phyloP scores from a whole-genome alignment of 1,140 invertebrate species.

The Trichomalopsis sarcophagae region DNA sequence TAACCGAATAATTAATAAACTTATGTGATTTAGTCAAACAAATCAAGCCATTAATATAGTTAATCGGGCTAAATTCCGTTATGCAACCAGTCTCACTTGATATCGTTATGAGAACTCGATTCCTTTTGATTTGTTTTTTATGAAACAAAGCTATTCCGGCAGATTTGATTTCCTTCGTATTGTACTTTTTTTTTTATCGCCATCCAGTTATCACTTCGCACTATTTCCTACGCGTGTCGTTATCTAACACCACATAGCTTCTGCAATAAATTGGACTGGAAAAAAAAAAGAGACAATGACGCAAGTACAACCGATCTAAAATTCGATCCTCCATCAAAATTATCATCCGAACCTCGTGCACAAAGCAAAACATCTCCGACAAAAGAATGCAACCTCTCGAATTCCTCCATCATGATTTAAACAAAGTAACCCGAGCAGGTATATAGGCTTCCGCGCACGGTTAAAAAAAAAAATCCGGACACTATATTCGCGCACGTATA shows the following conservation, averaged over 20 bases:
- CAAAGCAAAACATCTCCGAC: background rate
- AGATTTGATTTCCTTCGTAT: too few relatives aligned
- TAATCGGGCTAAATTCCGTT: background rate
- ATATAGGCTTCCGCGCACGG: background rate
- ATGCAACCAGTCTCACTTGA: background rate
- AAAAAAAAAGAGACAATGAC: too few relatives aligned
- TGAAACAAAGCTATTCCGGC: too few relatives aligned
- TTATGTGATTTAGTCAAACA: background rate
- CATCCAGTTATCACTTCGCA: too few relatives aligned
- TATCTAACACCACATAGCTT: too few relatives aligned
- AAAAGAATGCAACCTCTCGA: background rate
- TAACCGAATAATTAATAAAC: background rate
- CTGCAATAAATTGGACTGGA: too few relatives aligned
- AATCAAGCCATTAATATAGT: background rate
- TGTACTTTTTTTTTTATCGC: too few relatives aligned
- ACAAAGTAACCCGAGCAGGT: background rate
- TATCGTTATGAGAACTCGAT: background rate
- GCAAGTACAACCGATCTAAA: background rate
- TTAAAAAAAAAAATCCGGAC: background rate
- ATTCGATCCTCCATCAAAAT: background rate
- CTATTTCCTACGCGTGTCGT: too few relatives aligned
- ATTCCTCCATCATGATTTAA: conserved; percentile 6
- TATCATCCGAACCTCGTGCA: background rate
- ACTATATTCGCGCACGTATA: background rate
- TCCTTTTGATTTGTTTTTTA: background rate